Conservation (phyloP, 2,797 vertebrate genomes). For the Phalanger gymnotis region DNA sequence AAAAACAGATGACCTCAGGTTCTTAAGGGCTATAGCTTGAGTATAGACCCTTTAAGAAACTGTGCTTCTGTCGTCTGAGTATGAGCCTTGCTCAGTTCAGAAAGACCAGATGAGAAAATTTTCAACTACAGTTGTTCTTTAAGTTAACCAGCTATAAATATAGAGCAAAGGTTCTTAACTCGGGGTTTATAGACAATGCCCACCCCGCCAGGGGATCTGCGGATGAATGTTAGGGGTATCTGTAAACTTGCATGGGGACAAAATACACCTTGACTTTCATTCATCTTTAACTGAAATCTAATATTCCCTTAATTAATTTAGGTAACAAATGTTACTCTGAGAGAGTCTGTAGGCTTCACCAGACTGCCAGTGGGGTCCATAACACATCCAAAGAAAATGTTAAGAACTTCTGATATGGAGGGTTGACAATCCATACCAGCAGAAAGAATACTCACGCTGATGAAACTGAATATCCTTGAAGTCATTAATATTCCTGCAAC, state of each 20-base stretch:
- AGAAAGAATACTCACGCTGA: neutral
- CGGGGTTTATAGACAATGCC: neutral
- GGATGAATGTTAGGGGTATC: neutral
- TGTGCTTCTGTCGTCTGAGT: neutral
- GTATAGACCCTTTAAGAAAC: neutral
- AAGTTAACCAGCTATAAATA: neutral
- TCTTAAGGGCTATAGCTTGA: neutral
- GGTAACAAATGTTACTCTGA: neutral
- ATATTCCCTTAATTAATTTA: neutral
- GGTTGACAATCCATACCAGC: neutral
- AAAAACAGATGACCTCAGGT: neutral
- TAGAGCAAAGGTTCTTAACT: neutral
- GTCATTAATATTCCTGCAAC: neutral
- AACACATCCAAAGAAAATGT: neutral
- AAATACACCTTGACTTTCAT: neutral
- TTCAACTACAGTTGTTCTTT: neutral
- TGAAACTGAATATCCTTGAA: neutral
- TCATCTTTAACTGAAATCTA: neutral
- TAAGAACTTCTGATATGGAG: neutral
- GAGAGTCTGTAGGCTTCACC: neutral
- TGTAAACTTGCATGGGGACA: neutral
- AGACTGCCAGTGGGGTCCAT: neutral
- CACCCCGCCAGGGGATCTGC: neutral
- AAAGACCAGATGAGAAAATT: neutral
- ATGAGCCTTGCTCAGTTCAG: neutral